phyloP scores from a whole-genome alignment of 2,797 vertebrate genomes.

The Cuculus canorus region DNA sequence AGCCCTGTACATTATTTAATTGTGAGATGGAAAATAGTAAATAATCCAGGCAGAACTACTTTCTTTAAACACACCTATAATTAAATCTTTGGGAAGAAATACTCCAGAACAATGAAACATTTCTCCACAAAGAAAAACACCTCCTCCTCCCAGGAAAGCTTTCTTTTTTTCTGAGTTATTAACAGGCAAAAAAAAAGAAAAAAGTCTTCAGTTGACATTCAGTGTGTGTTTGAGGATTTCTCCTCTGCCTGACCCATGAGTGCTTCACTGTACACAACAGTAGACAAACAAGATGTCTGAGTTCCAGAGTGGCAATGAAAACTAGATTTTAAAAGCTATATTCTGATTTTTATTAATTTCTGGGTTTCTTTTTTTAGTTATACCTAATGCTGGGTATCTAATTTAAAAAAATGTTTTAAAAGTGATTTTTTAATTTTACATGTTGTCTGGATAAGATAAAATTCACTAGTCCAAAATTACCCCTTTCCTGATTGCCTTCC shows the following conservation, averaged over 20 bases:
- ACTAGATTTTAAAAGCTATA: not conserved
- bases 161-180: not conserved
- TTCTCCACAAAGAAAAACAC: not conserved
- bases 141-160: not conserved
- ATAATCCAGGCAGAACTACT: not conserved
- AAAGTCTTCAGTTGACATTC: not conserved
- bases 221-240: not conserved
- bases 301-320: not conserved
- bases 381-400: not conserved
- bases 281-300: not conserved
- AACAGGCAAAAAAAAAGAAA: not conserved
- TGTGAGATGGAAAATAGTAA: constrained; percentile 4
- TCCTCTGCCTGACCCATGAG: not conserved
- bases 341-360: not conserved
- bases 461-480: not conserved
- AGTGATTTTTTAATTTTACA: not conserved
- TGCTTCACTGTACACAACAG: not conserved
- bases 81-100: not conserved
- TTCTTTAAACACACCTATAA: not conserved
- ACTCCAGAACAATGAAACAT: not conserved
- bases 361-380: not conserved
- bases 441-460: not conserved
- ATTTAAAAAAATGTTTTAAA: not conserved
- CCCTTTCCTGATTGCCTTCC: not conserved
- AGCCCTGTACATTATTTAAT: constrained; percentile 28